Evolutionary conservation across 2,113 vertebrate species (phyloP).

Genomic region (Thryonomys swinderianus): DNA sequence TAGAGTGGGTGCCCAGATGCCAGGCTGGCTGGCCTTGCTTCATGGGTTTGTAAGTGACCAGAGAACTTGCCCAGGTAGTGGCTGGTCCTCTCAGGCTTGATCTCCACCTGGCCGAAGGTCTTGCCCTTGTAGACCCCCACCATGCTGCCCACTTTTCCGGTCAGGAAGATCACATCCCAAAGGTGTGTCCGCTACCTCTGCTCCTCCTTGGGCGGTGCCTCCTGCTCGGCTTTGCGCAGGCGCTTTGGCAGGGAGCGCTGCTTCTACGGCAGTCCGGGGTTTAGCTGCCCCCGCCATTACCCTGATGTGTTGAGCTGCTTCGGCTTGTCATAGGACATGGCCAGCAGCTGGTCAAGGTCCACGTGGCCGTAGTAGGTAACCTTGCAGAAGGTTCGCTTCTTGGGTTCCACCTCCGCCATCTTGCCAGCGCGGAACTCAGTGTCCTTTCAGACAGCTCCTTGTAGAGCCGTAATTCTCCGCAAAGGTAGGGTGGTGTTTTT

Average conservation of each 20-base stretch:
- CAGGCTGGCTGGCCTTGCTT: slow-evolving; percentile 97
- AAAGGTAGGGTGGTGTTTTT: neutral
- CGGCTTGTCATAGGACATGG: slow-evolving; percentile 99
- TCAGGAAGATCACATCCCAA: slow-evolving; percentile 97
- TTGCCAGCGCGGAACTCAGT: neutral
- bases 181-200: slow-evolving; percentile 97
- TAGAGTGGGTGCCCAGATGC: slow-evolving; percentile 99
- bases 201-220: slow-evolving; percentile 98
- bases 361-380: slow-evolving; percentile 99
- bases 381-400: slow-evolving; percentile 98
- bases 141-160: slow-evolving; percentile 99
- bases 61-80: slow-evolving; percentile 99
- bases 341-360: slow-evolving; percentile 98
- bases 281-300: slow-evolving; percentile 94
- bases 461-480: slow-evolving; percentile 20
- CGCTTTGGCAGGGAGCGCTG: slow-evolving; percentile 98
- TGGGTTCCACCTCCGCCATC: slow-evolving; percentile 95
- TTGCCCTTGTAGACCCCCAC: slow-evolving; percentile 99
- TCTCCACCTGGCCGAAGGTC: slow-evolving; percentile 99
- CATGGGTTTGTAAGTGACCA: slow-evolving; percentile 99
- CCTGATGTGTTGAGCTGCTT: slow-evolving; percentile 95
- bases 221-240: slow-evolving; percentile 98
- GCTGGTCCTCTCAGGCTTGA: slow-evolving; percentile 99
- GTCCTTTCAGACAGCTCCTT: slow-evolving; percentile 31
- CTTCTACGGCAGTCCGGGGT: slow-evolving; percentile 95